Evolutionary conservation across 2,113 vertebrate species (phyloP), one percentile per base, ranked within the genome.

Genomic region (Hylia prasina): DNA sequence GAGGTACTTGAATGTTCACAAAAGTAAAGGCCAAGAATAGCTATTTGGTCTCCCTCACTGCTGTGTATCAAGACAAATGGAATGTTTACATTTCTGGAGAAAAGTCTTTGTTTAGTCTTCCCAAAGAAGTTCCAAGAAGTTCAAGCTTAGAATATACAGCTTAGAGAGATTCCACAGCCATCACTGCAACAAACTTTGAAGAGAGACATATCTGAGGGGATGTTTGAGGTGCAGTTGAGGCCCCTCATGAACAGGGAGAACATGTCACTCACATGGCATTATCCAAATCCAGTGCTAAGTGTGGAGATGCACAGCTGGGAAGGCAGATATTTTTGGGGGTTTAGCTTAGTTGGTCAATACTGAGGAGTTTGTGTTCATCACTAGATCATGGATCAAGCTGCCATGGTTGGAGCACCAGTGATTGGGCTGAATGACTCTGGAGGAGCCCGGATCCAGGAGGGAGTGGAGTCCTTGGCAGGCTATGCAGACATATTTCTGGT

Each of bases 401-500:
- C 99, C 93, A 97, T 98, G n/a, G 99, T 99, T 17, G 99, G 99
- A 44, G 99, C 99, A 12, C 99, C 99, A 0, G 99, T 99, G 86
- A 99, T 99, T 40, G 99, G 99, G 44, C 96, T 99, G 87, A 99
- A 99, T 58, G 99, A 99, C 97, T 99, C 99, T 0, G 99, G 99
- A 66, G 99, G 99, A 76, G 99, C 99, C 58, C 98, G 99, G 28
- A 99, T 99, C 96, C 99, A 99, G 96, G 99, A 99, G 93, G 99
- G 99, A 35, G 99, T 99, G 45, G 99, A 99, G 95, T 99, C 99
- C 69, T 97, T 99, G 95, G 99, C 99, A 53, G 99, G 99, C 95
- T 99, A 99, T 10, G 99, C 99, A 33, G 99, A 99, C 91, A 99
- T 99, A 80, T 99, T 99, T 96, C 96, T 99, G 98, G 99, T 99